Evolutionary conservation across 2,797 vertebrate genomes (phyloP).

Genomic region (Amazona finschi): DNA sequence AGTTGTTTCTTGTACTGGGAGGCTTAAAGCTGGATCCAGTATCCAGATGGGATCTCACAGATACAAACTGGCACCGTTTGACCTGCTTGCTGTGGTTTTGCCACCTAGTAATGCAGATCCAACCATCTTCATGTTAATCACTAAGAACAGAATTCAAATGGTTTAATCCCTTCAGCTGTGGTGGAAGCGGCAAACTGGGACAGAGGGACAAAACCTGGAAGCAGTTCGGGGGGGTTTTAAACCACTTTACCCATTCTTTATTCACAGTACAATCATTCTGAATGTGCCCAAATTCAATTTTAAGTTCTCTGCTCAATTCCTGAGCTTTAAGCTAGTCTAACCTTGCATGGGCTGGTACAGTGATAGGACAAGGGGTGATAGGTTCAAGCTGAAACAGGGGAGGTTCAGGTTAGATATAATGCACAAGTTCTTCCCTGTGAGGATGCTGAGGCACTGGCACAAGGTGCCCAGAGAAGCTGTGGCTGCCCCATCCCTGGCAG

Average conservation of each 20-base stretch:
- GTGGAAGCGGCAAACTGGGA: not conserved
- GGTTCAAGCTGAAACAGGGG: not conserved
- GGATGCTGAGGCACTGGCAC: not conserved
- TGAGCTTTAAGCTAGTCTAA: not conserved
- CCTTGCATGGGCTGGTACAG: not conserved
- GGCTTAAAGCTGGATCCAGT: not conserved
- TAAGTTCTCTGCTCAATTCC: not conserved
- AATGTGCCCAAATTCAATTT: not conserved
- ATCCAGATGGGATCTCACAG: not conserved
- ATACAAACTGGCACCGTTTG: not conserved
- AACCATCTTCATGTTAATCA: not conserved
- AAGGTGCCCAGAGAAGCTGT: too few species aligned
- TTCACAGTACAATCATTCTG: not conserved
- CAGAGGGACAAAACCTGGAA: not conserved
- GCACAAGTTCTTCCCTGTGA: not conserved
- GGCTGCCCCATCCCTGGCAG: too few species aligned
- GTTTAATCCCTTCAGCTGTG: not conserved
- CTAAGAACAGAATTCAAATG: not conserved
- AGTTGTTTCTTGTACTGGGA: not conserved
- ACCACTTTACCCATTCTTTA: not conserved
- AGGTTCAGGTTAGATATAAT: not conserved
- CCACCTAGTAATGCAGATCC: not conserved
- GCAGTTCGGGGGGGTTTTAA: not conserved
- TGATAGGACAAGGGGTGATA: not conserved
- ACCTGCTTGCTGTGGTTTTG: not conserved